Base-by-base conservation (phyloP, 2,113 vertebrate species). In the Phainopepla nitens region DNA sequence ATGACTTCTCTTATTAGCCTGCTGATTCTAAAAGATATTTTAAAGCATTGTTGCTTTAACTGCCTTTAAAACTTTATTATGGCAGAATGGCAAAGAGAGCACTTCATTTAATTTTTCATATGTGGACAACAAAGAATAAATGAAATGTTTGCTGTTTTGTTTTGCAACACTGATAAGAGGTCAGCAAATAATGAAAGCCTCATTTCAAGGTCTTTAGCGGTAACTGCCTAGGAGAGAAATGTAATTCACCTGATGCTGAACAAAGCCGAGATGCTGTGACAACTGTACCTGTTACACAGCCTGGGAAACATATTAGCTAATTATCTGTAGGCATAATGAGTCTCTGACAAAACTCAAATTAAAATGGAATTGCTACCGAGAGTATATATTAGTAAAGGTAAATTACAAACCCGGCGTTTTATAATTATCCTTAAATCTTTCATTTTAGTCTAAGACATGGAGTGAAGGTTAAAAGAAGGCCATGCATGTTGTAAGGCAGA, bases 271-370 rank as follows among this genome's bases (percentile, higher is more conserved):
- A 33, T 73, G 51, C 82, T 88, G 29, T 82, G 75, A 95, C 49
- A 42, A 61, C 76, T 92, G 45, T 76, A 69, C 89, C 87, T 83
- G 51, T 75, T 92, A 88, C 76, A 60, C 49, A 73, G 93, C 44
- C 82, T 57, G 22, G 42, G 44, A 96, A 95, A 96, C 39, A 15
- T 87, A 91, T 83, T 82, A 94, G 90, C 47, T 86, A 96, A 94
- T 91, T 94, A 95, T 90, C 89, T 88, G 47, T 42, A 47, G 66
- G 39, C 51, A 93, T 68, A 95, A 92, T 82, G 78, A 88, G 78
- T 94, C 62, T 39, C 78, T 83, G 85, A 71, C 13, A 92, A 95
- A 92, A 75, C 11, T 25, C 68, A 81, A 82, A 94, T 93, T 77
- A 86, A 95, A 94, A 80, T 70, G 66, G 50, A 94, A 35, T 56